Evolutionary conservation across 2,113 vertebrate genomes (phyloP), one percentile per base, ranked within the genome.

Genomic region (Epinephelus moara): DNA sequence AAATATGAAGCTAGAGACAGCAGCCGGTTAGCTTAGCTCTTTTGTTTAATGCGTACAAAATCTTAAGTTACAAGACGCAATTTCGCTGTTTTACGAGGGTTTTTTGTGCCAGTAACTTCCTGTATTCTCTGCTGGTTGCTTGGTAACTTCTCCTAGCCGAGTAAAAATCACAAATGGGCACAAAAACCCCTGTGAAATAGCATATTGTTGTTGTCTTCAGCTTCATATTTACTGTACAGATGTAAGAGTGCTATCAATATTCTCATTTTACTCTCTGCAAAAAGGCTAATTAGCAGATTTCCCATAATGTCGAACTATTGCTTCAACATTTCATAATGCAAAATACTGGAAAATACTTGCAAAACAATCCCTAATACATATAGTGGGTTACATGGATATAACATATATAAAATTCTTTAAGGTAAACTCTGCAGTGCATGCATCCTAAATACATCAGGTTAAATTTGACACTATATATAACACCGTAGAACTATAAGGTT

Each of bases 241-340:
- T 4, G 6, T 6, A 27, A 21, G 17, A 66, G 50, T 40, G 25
- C 14, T 15, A 27, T 49, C 18, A 63, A 27, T 47, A 37, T 11
- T 37, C 4, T 40, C 47, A 75, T 4, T 12, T 17, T 8, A 80
- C 10, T 62, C 15, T 5, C 27, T 60, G 21, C 37, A 63, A 56
- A 25, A 69, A 57, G 50, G 21, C 60, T 60, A 53, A 71, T 27
- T 30, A 66, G 52, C 19, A 52, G 42, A 71, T 71, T 80, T 71
- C 6, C 21, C 30, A 69, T 57, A 57, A 64, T 70, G 33, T 55
- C 15, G 5, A 67, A n/a, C 8, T 14, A 52, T 6, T 52, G 6
- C 2, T 59, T 42, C 4, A 60, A 49, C 12, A 27, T 70, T 68
- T 68, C 1, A 25, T 49, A 2, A 56, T 23, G 25, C 10, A 33